phyloP scores from a whole-genome alignment of 2,888 invertebrate genomes.

The Philaethria dido region DNA sequence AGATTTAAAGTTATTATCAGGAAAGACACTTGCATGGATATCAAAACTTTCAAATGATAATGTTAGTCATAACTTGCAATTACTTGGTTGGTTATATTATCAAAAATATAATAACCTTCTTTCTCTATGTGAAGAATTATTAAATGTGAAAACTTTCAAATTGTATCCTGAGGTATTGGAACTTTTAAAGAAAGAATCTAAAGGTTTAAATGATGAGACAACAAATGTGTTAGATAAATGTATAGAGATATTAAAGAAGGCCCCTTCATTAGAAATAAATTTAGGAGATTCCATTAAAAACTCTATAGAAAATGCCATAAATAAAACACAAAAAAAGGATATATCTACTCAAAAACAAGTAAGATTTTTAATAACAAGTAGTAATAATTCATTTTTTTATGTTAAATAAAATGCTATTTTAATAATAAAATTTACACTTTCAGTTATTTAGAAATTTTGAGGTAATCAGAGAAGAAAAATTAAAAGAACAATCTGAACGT shows the following conservation, averaged over 20 bases:
- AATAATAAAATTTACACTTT: slow-evolving; percentile 49
- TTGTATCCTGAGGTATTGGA: slow-evolving; percentile 63
- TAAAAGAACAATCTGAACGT: slow-evolving; percentile 84
- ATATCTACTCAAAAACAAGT: slow-evolving; percentile 83
- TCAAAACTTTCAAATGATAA: slow-evolving; percentile 77
- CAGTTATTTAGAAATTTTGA: slow-evolving; percentile 85
- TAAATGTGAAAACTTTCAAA: slow-evolving; percentile 56
- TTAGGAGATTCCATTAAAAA: slow-evolving; percentile 77
- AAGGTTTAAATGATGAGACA: slow-evolving; percentile 49
- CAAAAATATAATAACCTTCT: slow-evolving; percentile 85
- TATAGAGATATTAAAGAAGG: slow-evolving; percentile 52
- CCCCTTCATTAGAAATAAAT: slow-evolving; percentile 51
- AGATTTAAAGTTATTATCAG: slow-evolving; percentile 88
- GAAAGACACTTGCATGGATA: slow-evolving; percentile 91
- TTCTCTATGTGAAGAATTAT: slow-evolving; percentile 54
- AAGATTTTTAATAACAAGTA: slow-evolving; percentile 35
- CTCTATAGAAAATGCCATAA: slow-evolving; percentile 81
- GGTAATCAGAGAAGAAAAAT: slow-evolving; percentile 77
- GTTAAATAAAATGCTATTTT: not conserved
- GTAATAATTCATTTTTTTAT: not conserved
- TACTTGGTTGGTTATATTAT: slow-evolving; percentile 87
- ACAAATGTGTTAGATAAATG: slow-evolving; percentile 57
- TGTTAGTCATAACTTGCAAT: slow-evolving; percentile 81
- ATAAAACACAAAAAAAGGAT: slow-evolving; percentile 82
- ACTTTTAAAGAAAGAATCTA: slow-evolving; percentile 56